These are phyloP conservation scores for Rhagonycha lutea DNA, from an alignment of 2,888 invertebrate species.

Conservation along the genomic window DNA sequence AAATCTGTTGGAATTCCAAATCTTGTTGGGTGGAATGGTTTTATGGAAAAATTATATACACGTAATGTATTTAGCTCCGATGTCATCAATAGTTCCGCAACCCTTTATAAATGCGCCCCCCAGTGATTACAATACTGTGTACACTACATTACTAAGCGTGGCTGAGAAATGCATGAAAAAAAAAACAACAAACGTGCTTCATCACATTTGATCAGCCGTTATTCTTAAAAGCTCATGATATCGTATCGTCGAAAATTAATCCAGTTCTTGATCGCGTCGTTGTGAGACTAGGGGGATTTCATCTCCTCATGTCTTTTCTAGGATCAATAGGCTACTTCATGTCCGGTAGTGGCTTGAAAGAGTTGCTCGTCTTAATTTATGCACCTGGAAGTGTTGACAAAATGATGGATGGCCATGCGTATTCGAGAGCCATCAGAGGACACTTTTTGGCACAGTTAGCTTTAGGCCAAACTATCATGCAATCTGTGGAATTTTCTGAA, in stretches of 20 bases:
- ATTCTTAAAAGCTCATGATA: constrained; percentile 30
- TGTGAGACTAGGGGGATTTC: neutral
- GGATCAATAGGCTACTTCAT: neutral
- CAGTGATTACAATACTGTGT: neutral
- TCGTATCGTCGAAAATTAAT: neutral
- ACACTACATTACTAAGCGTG: neutral
- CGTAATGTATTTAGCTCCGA: constrained; percentile 7
- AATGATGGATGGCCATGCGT: neutral
- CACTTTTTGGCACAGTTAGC: constrained; percentile 4
- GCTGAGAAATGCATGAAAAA: neutral
- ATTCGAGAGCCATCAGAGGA: constrained; percentile 3
- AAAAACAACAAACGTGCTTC: neutral
- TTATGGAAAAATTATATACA: too few species aligned
- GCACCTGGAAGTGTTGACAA: neutral
- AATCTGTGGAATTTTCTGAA: neutral
- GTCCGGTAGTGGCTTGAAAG: neutral
- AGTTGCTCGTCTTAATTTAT: neutral
- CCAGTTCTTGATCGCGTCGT: neutral
- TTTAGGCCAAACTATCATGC: neutral
- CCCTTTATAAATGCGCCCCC: neutral
- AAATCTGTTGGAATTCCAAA: too few species aligned
- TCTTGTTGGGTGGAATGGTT: too few species aligned
- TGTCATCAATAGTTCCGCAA: neutral
- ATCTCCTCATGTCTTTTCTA: neutral
- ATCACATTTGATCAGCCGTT: constrained; percentile 24